These are phyloP conservation scores for Gasterosteus nipponicus DNA, from an alignment of 2,113 vertebrate genomes.

Conservation along the genomic window DNA sequence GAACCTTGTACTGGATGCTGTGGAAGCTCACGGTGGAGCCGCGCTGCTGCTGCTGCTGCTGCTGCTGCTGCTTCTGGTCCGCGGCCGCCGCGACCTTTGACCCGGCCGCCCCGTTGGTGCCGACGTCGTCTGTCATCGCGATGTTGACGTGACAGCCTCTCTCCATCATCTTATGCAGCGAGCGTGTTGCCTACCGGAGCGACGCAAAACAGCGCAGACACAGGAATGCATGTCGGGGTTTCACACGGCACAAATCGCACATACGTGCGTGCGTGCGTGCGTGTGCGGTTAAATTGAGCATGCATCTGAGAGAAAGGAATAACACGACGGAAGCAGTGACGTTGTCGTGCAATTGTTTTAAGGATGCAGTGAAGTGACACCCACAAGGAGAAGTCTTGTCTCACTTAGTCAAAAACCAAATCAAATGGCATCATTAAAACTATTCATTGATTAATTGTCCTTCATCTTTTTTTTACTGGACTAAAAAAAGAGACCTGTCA, in stretches of 20 bases:
- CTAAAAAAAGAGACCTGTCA: not conserved
- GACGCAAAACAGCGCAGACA: not conserved
- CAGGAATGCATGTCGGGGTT: not conserved
- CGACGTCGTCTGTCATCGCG: constrained; percentile 64
- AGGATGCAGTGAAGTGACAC: not conserved
- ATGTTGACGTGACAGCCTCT: constrained; percentile 64
- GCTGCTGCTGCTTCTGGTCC: constrained; percentile 22
- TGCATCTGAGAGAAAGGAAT: not conserved
- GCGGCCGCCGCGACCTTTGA: constrained; percentile 30
- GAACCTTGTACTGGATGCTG: constrained; percentile 77
- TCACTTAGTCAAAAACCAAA: not conserved
- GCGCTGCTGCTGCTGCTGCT: not conserved
- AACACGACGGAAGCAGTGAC: not conserved
- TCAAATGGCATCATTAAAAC: not conserved
- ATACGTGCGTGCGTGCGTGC: too few species aligned
- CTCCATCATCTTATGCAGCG: constrained; percentile 55
- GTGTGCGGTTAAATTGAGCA: not conserved
- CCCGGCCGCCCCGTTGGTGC: constrained; percentile 56
- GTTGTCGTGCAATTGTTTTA: not conserved
- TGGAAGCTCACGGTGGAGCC: constrained; percentile 83
- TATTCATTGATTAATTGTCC: not conserved
- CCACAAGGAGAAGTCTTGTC: not conserved
- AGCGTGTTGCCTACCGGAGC: not conserved
- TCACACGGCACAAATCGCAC: not conserved
- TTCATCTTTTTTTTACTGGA: too few species aligned